Evolutionary conservation across 2,113 vertebrate species (phyloP), one percentile per base, ranked within the genome.

Genomic region (Thamnophis sirtalis): DNA sequence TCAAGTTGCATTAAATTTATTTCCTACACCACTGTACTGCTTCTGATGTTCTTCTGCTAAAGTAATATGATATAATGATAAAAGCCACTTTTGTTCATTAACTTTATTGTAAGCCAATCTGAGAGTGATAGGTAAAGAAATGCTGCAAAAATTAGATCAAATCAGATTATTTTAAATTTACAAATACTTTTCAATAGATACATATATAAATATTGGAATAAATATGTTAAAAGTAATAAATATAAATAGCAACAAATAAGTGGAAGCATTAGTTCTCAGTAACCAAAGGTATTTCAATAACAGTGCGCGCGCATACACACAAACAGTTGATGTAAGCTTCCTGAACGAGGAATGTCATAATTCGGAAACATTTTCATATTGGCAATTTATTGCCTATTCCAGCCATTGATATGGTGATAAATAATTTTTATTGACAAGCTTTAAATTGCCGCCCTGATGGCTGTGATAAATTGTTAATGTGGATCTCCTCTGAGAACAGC

Each of bases 281-380:
- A 63, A 49, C 43, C 48, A 63, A 89, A n/a, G 0, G 21, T 26
- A 15, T 51, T n/a, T 68, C 58, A 89, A 26, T 50, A 55, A 9
- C 0, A 1, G 43, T 2, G 17, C 8, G 7, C 2, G 7, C 1
- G 0, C 19, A 22, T 19, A 2, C 55, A 22, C 21, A 2, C 19
- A 56, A 0, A 56, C 33, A 68, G 21, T 50, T 89, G 48, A 9
- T n/a, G 21, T 3, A 50, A 51, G 24, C 4, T 89, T 17, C 5
- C 43, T 73, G 26, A n/a, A n/a, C 26, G 73, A 63, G 58, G 17
- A 89, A 19, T 33, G 73, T 21, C 48, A 89, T n/a, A 73, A n/a
- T 38, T 49, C 13, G 24, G 88, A n/a, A 21, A 24, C 50, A 80
- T 38, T 38, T 80, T 38, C 33, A 80, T 80, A 43, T 38, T 43